Base-by-base conservation (phyloP, 2,797 vertebrate genomes). In the Dendrocincla tyrannina region DNA sequence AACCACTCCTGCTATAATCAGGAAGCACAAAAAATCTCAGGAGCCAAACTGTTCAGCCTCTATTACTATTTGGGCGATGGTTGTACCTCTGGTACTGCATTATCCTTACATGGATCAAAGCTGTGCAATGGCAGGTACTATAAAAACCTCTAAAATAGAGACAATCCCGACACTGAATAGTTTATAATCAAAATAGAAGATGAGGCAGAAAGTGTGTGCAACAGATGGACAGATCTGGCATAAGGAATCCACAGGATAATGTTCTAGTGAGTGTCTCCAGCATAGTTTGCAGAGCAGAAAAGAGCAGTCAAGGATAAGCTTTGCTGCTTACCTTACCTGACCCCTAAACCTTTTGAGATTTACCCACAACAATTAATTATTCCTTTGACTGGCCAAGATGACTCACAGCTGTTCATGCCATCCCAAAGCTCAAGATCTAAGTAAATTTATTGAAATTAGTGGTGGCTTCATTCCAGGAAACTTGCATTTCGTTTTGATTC, bases 301-400 rank as follows among this genome's bases (percentile, higher is more conserved):
- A 96, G 92, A 96, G 94, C 96, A 96, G 96, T 91, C 95, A 91
- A 96, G 94, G 92, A 96, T 91, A 97, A 96, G 80, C 92, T 59
- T 44, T 91, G 78, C 89, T 94, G 81, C 93, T 97, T 96, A 96
- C 96, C 95, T 97, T 96, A 95, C 94, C 89, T 96, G 96, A 97
- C 96, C 96, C 86, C 89, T 93, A 96, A 97, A 95, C 93, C 91
- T 96, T 96, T 95, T 96, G 96, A 97, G 96, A 97, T 90, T 91
- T 91, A 85, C 96, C 96, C 95, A 96, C 95, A 96, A 96, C 96
- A 97, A 96, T 97, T 96, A 94, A 95, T 96, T 96, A 96, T 94
- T 97, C 96, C 94, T 96, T 96, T 97, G 96, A 95, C 93, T 95
- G 96, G 96, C 93, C 95, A 96, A 96, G 96, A 95, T 97, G 96